Conservation (phyloP, 2,888 invertebrate species). For the Morpho achilles region DNA sequence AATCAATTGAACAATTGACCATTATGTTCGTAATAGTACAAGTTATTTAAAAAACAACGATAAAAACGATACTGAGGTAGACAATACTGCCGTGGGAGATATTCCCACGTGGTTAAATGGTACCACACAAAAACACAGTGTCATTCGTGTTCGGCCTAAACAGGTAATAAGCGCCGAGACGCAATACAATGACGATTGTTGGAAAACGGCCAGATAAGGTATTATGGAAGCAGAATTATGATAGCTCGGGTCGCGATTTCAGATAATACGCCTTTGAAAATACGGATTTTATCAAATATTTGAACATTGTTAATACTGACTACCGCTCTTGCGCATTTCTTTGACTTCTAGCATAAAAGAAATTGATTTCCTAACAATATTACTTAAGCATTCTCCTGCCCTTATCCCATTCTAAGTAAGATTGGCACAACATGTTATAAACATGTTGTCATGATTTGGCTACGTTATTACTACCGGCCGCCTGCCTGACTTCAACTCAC, state of each 20-base stretch:
- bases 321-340: no score
- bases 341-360: no score
- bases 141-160: conserved; percentile 32
- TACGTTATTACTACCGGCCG: no score
- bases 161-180: conserved; percentile 25
- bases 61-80: conserved; percentile 47
- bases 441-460: no score
- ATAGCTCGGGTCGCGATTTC: conserved; percentile 12
- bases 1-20: conserved; percentile 71
- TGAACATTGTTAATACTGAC: neutral
- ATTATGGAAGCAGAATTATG: conserved; percentile 23
- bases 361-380: no score
- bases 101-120: conserved; percentile 51
- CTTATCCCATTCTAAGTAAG: no score
- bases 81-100: conserved; percentile 64
- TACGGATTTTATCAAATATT: conserved; percentile 4
- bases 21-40: conserved; percentile 68
- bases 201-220: conserved; percentile 20
- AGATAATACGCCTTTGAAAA: conserved; percentile 8
- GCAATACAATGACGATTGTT: conserved; percentile 34
- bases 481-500: no score
- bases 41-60: conserved; percentile 57
- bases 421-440: no score
- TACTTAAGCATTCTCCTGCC: no score
- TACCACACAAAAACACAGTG: conserved; percentile 41